Conservation (phyloP, 1,140 invertebrate genomes). For the Pomacea maculata region DNA sequence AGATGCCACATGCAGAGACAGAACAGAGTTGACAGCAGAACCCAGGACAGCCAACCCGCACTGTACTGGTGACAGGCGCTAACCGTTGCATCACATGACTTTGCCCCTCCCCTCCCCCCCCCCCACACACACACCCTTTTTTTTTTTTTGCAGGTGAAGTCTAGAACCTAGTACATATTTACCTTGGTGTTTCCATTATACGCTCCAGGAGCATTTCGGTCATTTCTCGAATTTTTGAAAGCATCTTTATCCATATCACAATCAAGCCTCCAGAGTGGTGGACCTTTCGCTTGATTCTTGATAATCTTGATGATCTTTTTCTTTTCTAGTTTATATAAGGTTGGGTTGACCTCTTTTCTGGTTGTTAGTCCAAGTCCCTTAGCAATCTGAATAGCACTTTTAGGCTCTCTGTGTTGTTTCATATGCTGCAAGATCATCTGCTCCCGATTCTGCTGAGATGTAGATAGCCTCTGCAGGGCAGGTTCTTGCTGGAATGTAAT, state of each 20-base stretch:
- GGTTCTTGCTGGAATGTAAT: background rate
- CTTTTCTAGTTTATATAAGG: slow-evolving; percentile 48
- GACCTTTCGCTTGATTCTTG: background rate
- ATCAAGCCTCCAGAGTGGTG: background rate
- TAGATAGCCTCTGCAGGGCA: background rate
- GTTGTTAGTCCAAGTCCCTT: slow-evolving; percentile 45
- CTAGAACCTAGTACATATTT: too few species aligned
- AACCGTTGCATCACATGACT: too few species aligned
- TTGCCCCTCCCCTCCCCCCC: too few species aligned
- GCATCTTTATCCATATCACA: background rate
- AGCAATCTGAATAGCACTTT: slow-evolving; percentile 49
- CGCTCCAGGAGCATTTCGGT: slow-evolving; percentile 3
- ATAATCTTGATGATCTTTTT: slow-evolving; percentile 34
- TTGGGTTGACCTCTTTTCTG: slow-evolving; percentile 52
- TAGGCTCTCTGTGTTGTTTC: slow-evolving; percentile 28
- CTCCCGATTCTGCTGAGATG: background rate
- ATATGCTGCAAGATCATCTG: slow-evolving; percentile 25
- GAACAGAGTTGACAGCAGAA: too few species aligned
- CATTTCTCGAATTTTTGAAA: background rate
- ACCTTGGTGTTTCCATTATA: background rate
- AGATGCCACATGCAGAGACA: too few species aligned
- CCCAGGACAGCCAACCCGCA: too few species aligned
- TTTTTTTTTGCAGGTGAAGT: too few species aligned
- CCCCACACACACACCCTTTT: too few species aligned
- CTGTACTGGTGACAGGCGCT: too few species aligned